Evolutionary conservation across 2,797 vertebrate species (phyloP).

Genomic region (Myoxocephalus aenaeus): DNA sequence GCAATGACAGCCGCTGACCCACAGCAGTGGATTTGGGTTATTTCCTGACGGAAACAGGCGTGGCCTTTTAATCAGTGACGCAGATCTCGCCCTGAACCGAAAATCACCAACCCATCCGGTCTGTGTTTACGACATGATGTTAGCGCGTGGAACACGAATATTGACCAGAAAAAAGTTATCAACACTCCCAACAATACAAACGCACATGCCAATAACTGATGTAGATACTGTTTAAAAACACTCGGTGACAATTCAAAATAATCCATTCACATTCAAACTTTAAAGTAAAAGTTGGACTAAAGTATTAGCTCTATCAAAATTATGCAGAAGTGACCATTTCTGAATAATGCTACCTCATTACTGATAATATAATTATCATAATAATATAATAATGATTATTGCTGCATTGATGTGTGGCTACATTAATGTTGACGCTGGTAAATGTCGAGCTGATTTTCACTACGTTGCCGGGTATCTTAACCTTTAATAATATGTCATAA

Average conservation of each 20-base stretch:
- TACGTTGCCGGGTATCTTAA: too few relatives aligned
- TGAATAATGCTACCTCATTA: background rate
- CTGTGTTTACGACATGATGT: background rate
- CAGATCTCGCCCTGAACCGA: too few relatives aligned
- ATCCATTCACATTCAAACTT: background rate
- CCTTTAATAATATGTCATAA: too few relatives aligned
- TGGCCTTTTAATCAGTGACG: background rate
- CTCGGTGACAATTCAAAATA: background rate
- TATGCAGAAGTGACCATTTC: background rate
- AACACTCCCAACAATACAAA: background rate
- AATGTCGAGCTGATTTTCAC: background rate
- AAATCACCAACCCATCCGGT: background rate
- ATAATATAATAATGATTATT: background rate
- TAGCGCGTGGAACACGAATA: background rate
- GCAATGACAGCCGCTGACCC: accelerated
- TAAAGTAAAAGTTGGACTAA: background rate
- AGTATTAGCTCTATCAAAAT: background rate
- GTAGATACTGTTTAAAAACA: background rate
- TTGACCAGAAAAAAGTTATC: background rate
- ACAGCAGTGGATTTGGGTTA: background rate
- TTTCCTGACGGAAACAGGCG: background rate
- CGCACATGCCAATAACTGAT: background rate
- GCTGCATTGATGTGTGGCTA: background rate
- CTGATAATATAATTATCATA: background rate
- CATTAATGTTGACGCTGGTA: background rate